Base-by-base conservation (phyloP, 1,140 invertebrate genomes). In the Nixonia krombeini region DNA sequence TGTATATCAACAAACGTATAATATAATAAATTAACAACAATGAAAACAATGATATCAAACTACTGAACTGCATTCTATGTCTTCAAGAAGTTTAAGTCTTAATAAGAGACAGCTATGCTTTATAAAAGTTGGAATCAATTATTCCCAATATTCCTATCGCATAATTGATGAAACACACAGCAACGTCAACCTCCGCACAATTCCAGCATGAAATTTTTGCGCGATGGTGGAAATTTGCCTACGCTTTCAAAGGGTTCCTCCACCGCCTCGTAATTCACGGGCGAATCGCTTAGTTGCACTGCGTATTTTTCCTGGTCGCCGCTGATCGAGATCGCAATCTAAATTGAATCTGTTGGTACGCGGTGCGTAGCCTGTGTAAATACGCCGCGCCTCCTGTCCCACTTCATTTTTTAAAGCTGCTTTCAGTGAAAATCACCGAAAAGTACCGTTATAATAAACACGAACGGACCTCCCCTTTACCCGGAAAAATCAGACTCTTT, bases 241-340 rank as follows among this genome's bases (percentile, higher is more conserved):
- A 1, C 4, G 15, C 18, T 40, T 40, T 21, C 8, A 40, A 18
- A 40, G 17, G 37, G 37, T 73, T 73, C 52, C 66, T 59, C 52
- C 37, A 55, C 18, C 25, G 35, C 12, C 26, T 70, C 65, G 66
- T 75, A 73, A 77, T 73, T 75, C 70, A 74, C 58, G 57, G 16
- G 42, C 29, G 35, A 44, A 55, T 64, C 59, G 70, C 56, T 53
- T 49, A 46, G 58, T 67, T 63, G 70, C 66, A 68, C n/a, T 66
- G 66, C 44, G 72, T 77, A 75, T 77, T 77, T 77, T 77, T 75
- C 73, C 73, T 78, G 70, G 52, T 68, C 55, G 52, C 41, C 59
- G 65, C 41, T 72, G 68, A 75, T 76, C 74, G 74, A 78, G 78
- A 80, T 80, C 67, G 64, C 56, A 70, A 80, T 80, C 78, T 80